Evolutionary conservation across 2,888 invertebrate species (phyloP).

Genomic region (Drosophila limbata): DNA sequence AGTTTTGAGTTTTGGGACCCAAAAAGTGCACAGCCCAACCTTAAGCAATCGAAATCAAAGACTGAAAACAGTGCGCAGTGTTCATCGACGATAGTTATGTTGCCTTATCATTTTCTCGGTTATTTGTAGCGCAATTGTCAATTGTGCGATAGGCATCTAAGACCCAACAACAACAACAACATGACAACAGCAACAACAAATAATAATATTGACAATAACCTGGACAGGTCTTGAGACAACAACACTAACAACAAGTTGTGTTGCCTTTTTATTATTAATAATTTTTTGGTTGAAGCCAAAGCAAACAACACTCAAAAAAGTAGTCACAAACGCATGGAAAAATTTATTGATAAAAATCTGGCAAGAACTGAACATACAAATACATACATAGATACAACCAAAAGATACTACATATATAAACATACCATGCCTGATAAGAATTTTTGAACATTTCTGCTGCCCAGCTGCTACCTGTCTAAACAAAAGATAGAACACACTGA

Average conservation of each 20-base stretch:
- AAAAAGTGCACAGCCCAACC: constrained; percentile 38
- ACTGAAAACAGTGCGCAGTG: constrained; percentile 47
- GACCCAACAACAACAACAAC: constrained; percentile 2
- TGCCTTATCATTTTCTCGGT: constrained; percentile 63
- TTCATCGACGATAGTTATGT: constrained; percentile 34
- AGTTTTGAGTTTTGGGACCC: constrained; percentile 71
- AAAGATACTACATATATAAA: constrained; percentile 34
- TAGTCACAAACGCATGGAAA: constrained; percentile 34
- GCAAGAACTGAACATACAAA: constrained; percentile 36
- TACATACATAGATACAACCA: constrained; percentile 45
- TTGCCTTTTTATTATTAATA: constrained; percentile 53
- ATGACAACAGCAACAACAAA: constrained; percentile 24
- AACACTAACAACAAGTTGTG: constrained; percentile 30
- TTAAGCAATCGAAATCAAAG: constrained; percentile 59
- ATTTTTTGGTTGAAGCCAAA: constrained; percentile 51
- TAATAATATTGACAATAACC: constrained; percentile 30
- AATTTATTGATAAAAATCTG: constrained; percentile 59
- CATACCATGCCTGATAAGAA: constrained; percentile 60
- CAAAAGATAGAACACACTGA: constrained; percentile 30
- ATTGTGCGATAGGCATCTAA: constrained; percentile 74
- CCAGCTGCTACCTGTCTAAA: constrained; percentile 75
- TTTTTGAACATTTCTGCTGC: constrained; percentile 33
- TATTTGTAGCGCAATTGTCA: constrained; percentile 78
- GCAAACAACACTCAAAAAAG: constrained; percentile 37
- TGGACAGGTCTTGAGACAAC: constrained; percentile 56